Conservation (phyloP, 2,888 invertebrate genomes). For the Andrena dorsata region DNA sequence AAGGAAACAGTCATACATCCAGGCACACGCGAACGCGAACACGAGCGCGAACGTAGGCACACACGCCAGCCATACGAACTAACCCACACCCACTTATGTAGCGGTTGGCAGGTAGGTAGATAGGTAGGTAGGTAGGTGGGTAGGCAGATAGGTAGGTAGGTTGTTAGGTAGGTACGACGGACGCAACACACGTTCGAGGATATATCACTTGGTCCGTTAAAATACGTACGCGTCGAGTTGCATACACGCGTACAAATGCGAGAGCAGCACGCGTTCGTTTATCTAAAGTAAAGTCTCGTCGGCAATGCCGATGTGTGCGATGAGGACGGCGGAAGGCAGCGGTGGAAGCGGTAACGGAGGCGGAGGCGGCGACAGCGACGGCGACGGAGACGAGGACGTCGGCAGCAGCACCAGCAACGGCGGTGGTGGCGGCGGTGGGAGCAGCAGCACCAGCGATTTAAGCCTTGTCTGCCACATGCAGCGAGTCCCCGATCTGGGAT, state of each 20-base stretch:
- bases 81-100: conserved; percentile 52
- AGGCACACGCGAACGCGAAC: conserved; percentile 35
- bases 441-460: conserved; percentile 48
- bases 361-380: not conserved
- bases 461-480: conserved; percentile 51
- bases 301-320: conserved; percentile 50
- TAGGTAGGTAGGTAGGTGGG: conserved; percentile 25
- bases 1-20: conserved; percentile 42
- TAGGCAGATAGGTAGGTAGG: not conserved
- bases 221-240: conserved; percentile 57
- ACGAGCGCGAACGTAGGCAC: conserved; percentile 42
- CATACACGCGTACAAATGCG: conserved; percentile 45
- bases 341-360: conserved; percentile 13
- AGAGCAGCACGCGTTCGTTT: conserved; percentile 49
- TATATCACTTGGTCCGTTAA: conserved; percentile 45
- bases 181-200: conserved; percentile 42
- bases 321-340: conserved; percentile 28
- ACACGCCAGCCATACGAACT: conserved; percentile 40
- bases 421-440: conserved; percentile 11
- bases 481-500: conserved; percentile 53
- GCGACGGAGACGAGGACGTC: conserved; percentile 23
- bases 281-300: conserved; percentile 51
- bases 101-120: conserved; percentile 21
- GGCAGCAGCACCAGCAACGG: conserved; percentile 18
- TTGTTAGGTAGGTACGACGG: not conserved